Percentiles rank a stretch among this genome's conserved stretches.
Conservation (phyloP, 2,888 invertebrate species). For the Pristionchus maxplancki region DNA sequence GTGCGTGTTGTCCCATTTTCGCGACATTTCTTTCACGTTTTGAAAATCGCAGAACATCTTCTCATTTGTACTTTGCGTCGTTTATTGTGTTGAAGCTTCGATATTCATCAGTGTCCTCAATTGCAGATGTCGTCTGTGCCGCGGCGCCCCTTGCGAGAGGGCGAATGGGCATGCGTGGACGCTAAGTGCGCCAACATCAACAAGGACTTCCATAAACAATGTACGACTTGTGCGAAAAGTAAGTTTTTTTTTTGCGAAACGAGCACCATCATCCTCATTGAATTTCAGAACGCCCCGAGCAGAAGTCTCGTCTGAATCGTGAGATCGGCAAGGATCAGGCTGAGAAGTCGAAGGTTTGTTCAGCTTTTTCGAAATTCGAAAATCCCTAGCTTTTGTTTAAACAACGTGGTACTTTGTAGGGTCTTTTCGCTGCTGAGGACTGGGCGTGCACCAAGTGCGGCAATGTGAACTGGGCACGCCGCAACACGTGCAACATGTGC, state of each 20-base stretch:
- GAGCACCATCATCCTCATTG: not conserved
- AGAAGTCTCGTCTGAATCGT: slow-evolving; percentile 44
- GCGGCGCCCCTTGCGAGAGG: slow-evolving; percentile 58
- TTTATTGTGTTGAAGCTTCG: not conserved
- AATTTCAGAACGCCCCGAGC: slow-evolving; percentile 29
- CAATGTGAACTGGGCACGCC: slow-evolving; percentile 98
- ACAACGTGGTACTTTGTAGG: slow-evolving; percentile 77
- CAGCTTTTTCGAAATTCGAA: not conserved
- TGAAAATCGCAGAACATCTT: not conserved
- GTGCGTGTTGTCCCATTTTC: not conserved
- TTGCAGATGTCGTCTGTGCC: slow-evolving; percentile 15
- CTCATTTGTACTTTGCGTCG: not conserved
- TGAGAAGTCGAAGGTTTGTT: slow-evolving; percentile 84
- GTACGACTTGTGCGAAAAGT: slow-evolving; percentile 79
- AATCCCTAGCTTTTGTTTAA: not conserved
- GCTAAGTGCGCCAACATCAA: slow-evolving; percentile 78
- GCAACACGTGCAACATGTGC: slow-evolving; percentile 97
- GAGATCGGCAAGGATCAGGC: slow-evolving; percentile 99
- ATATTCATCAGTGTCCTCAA: not conserved
- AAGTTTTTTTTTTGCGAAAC: slow-evolving; percentile 53
- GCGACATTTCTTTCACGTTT: not conserved
- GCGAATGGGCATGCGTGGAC: slow-evolving; percentile 80
- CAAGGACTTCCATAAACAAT: slow-evolving; percentile 60
- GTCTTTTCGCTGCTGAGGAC: slow-evolving; percentile 96
- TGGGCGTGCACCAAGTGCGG: slow-evolving; percentile 99